Percentiles rank a stretch among this genome's conserved stretches.
phyloP scores from a whole-genome alignment of 2,888 invertebrate species.

The Spicauda simplicius region DNA sequence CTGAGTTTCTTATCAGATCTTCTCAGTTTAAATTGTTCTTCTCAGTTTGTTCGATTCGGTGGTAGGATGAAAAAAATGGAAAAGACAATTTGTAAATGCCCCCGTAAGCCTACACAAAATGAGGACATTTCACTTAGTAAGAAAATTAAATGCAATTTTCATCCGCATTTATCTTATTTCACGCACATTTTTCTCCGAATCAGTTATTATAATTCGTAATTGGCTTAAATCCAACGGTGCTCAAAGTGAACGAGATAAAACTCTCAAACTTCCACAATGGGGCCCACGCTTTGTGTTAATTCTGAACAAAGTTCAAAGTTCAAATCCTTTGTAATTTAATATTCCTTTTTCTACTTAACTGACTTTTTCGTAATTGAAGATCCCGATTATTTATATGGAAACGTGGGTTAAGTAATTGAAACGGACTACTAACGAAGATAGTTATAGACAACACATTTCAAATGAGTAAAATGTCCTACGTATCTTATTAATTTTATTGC shows the following conservation, averaged over 20 bases:
- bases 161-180: conserved; percentile 8
- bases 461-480: no score
- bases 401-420: no score
- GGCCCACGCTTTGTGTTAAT: not conserved
- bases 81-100: no score
- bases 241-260: conserved; percentile 22
- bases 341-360: not conserved
- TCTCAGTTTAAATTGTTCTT: no score
- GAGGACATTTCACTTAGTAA: no score
- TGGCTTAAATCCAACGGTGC: conserved; percentile 15
- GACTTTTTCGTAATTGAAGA: not conserved
- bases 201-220: conserved; percentile 18
- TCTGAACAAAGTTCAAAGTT: not conserved
- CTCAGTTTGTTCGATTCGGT: no score
- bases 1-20: no score
- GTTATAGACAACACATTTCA: no score
- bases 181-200: conserved; percentile 11
- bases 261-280: conserved; percentile 20
- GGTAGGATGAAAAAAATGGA: no score
- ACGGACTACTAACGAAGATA: no score
- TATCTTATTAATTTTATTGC: no score
- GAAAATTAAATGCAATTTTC: not conserved
- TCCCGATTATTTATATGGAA: conserved; percentile 1
- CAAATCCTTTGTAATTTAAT: not conserved
- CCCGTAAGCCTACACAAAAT: no score